These are phyloP conservation scores for Garra rufa DNA, from an alignment of 2,113 vertebrate species.

Conservation along the genomic window DNA sequence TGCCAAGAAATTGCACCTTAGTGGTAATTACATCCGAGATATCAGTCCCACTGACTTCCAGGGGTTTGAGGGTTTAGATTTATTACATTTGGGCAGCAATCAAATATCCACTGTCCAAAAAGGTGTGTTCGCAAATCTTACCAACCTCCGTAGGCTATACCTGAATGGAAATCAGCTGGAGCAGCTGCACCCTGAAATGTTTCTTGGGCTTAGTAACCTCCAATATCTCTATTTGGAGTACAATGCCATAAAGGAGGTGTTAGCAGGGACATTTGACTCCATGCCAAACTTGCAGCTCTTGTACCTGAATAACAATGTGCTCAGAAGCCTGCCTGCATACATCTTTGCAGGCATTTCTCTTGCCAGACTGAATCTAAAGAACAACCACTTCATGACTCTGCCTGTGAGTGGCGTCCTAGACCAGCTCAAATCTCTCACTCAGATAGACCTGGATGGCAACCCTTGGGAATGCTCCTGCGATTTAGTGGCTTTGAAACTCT, in stretches of 20 bases:
- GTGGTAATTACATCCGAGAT: constrained; percentile 92
- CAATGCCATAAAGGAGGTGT: constrained; percentile 95
- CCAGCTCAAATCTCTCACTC: constrained; percentile 90
- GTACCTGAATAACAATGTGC: constrained; percentile 95
- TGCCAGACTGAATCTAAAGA: constrained; percentile 92
- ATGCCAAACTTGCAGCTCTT: constrained; percentile 95
- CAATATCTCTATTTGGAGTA: constrained; percentile 99
- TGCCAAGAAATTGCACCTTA: constrained; percentile 95
- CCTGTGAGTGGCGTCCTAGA: constrained; percentile 97
- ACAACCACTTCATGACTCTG: constrained; percentile 99
- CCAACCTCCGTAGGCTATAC: constrained; percentile 93
- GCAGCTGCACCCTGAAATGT: constrained; percentile 93
- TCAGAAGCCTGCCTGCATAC: constrained; percentile 92
- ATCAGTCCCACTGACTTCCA: constrained; percentile 85
- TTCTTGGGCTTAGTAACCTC: constrained; percentile 91
- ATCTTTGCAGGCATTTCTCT: constrained; percentile 92
- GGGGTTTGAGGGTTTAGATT: constrained; percentile 94
- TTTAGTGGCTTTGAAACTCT: constrained; percentile 94
- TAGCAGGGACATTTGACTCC: constrained; percentile 93
- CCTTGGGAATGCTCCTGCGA: constrained; percentile 99
- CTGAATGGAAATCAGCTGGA: constrained; percentile 96
- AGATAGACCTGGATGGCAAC: constrained; percentile 96
- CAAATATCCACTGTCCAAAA: constrained; percentile 87
- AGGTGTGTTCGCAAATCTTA: constrained; percentile 92
- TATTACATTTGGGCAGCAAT: constrained; percentile 96